Evolutionary conservation across 2,113 vertebrate genomes (phyloP).

Genomic region (Tachysurus vachellii): DNA sequence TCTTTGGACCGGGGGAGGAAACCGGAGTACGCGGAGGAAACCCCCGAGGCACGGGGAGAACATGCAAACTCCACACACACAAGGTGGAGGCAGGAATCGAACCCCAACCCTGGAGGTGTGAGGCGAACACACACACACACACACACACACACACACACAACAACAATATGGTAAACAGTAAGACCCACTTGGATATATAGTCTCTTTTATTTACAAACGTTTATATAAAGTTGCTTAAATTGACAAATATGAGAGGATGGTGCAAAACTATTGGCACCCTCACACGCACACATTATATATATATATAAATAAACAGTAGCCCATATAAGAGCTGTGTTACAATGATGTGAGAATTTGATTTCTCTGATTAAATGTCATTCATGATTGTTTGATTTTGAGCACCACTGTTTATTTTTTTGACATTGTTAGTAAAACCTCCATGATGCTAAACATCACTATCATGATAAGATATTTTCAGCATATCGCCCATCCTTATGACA

Average conservation of each 20-base stretch:
- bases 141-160: background rate
- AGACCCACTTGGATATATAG: background rate
- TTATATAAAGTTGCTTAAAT: background rate
- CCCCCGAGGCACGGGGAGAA: too few species aligned
- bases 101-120: too few species aligned
- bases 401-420: background rate
- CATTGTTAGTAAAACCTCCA: background rate
- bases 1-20: too few species aligned
- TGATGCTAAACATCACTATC: background rate
- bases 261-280: background rate
- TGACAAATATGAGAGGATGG: background rate
- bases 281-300: background rate
- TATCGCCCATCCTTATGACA: background rate
- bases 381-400: background rate
- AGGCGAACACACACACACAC: too few species aligned
- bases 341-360: background rate
- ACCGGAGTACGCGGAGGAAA: too few species aligned
- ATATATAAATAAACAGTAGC: too few species aligned
- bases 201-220: conserved; percentile 26
- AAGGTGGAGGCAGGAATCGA: too few species aligned
- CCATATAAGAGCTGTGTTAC: background rate
- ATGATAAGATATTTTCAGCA: background rate
- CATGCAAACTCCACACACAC: too few species aligned
- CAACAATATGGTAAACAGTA: background rate
- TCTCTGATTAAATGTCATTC: background rate